Base-by-base conservation (phyloP, 2,113 vertebrate genomes). In the Myrmecophaga tridactyla region DNA sequence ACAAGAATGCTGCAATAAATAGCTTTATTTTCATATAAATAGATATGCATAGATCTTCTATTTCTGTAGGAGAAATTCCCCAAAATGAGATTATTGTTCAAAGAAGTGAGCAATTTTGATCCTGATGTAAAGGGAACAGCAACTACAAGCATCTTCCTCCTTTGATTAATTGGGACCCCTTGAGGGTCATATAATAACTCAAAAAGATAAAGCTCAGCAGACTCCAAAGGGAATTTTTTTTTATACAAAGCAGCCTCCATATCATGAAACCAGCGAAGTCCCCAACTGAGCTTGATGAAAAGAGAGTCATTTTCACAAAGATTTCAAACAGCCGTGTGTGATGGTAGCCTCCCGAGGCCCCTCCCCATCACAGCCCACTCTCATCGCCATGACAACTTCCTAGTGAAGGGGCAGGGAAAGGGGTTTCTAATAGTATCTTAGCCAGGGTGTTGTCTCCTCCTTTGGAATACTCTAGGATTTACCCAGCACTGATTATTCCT, bases 381-480 rank as follows among this genome's bases (percentile, higher is more conserved):
- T 72, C 8, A 56, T 84, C 58, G 70, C 60, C 36, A 76, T 51
- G 48, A 81, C 43, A 89, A 86, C 43, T 34, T 80, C 67, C 15
- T 72, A 78, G 53, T 39, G 31, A 20, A 62, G 17, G 3, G 29
- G 17, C 5, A 62, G 43, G 4, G 48, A 58, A 48, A 77, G 31
- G 25, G 4, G 4, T 65, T 72, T 92, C 65, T 65, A 41, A 63
- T 36, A 39, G 7, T 77, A 34, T 73, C 34, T 62, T 90, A 80
- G 23, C 17, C 21, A 93, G 15, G 9, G 31, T 58, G 14, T 29
- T 67, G 0, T 39, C 9, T 78, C n/a, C 21, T 63, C 60, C 17
- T 80, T 65, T 84, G 27, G 36, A 87, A 39, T 90, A 31, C 58
- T 56, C 53, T 87, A 78, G 90, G 51, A 87, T 81, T 87, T 87